phyloP scores from a whole-genome alignment of 2,888 invertebrate species.

The Melanophora roralis region DNA sequence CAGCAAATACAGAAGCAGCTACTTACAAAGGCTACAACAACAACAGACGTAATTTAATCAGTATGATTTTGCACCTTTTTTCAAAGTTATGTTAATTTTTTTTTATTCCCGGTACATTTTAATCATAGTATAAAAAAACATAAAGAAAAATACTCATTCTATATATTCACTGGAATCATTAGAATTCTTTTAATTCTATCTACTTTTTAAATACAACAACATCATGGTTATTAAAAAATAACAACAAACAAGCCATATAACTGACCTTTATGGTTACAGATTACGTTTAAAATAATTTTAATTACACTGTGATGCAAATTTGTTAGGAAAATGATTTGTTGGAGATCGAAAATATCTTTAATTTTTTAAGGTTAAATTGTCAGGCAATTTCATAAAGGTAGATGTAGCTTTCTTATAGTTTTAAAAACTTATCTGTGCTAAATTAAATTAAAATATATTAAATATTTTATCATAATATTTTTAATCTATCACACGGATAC shows the following conservation, averaged over 20 bases:
- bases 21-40: constrained; percentile 38
- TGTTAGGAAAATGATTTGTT: too few relatives aligned
- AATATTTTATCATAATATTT: too few relatives aligned
- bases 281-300: constrained; percentile 15
- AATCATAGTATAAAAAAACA: constrained; percentile 4
- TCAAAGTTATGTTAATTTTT: background rate
- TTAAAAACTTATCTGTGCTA: too few relatives aligned
- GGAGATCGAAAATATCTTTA: too few relatives aligned
- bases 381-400: too few relatives aligned
- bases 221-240: constrained; percentile 1
- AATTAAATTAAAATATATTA: too few relatives aligned
- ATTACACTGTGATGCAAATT: too few relatives aligned
- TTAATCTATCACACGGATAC: too few relatives aligned
- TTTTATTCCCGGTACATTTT: constrained; percentile 48
- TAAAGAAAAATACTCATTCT: constrained; percentile 30
- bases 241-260: constrained; percentile 20
- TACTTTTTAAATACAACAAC: too few relatives aligned
- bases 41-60: constrained; percentile 55
- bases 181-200: constrained; percentile 32
- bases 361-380: too few relatives aligned
- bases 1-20: background rate
- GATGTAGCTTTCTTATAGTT: too few relatives aligned
- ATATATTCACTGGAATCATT: constrained; percentile 44
- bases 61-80: constrained; percentile 52
- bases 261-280: constrained; percentile 51